phyloP scores from a whole-genome alignment of 1,140 invertebrate genomes.

The Arion vulgaris region DNA sequence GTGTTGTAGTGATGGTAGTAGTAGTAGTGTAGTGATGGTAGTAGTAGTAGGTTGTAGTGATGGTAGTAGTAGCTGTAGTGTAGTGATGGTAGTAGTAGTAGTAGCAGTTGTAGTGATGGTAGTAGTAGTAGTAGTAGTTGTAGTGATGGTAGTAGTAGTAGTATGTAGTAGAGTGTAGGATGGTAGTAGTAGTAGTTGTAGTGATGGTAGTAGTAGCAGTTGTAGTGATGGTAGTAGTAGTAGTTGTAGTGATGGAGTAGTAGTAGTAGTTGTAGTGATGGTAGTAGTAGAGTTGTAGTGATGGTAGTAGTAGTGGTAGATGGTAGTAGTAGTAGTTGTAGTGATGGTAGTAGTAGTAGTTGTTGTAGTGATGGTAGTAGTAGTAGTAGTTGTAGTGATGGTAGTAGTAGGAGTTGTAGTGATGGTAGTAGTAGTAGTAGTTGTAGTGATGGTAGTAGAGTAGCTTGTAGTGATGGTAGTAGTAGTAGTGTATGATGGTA shows the following conservation, averaged over 20 bases:
- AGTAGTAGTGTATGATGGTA: no score
- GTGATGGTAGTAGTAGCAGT: conserved; percentile 27
- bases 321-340: no score
- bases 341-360: conserved; percentile 27
- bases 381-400: background rate
- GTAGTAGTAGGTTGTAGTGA: background rate
- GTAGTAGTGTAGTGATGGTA: conserved; percentile 24
- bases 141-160: conserved; percentile 29
- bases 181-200: conserved; percentile 34
- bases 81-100: conserved; percentile 13
- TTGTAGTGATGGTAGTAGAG: background rate
- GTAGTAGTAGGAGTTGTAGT: no score
- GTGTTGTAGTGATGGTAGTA: conserved; percentile 16
- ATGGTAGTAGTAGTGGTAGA: no score
- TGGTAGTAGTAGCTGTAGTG: background rate
- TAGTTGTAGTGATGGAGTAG: conserved; percentile 31
- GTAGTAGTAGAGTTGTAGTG: no score
- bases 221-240: conserved; percentile 35
- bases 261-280: no score
- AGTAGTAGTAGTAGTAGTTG: conserved; percentile 38
- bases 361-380: background rate
- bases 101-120: conserved; percentile 15
- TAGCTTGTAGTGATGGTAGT: no score
- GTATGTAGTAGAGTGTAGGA: no score
- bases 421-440: background rate